Conservation (phyloP, 2,113 vertebrate genomes). For the Limnothrissa miodon region DNA sequence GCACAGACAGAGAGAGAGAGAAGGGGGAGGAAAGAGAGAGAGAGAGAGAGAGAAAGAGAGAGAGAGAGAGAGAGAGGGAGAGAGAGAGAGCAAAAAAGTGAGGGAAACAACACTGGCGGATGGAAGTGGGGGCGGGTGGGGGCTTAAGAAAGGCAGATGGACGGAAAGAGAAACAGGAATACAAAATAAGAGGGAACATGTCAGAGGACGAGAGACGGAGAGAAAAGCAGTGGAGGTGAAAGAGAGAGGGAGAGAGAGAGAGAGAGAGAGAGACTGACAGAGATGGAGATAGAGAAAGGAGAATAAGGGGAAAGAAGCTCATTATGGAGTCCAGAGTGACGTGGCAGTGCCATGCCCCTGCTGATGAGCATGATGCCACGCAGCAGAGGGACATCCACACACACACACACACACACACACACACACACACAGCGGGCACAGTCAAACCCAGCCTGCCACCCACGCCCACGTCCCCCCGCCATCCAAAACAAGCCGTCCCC, state of each 20-base stretch:
- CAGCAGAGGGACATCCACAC: conserved; percentile 22
- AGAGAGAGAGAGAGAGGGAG: conserved; percentile 36
- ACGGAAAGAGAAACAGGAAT: conserved; percentile 39
- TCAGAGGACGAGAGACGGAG: conserved; percentile 27
- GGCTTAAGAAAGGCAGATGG: conserved; percentile 34
- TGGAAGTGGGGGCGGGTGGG: conserved; percentile 28
- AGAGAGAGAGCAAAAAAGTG: conserved; percentile 66
- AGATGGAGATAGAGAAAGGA: background rate
- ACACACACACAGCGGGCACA: conserved; percentile 34
- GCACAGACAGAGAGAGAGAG: conserved; percentile 65
- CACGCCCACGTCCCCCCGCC: conserved; percentile 33
- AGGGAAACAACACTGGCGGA: conserved; percentile 52
- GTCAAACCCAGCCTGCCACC: conserved; percentile 47
- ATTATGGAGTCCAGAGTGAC: conserved; percentile 55
- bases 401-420: conserved; percentile 18
- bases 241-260: conserved; percentile 64
- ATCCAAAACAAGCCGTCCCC: conserved; percentile 55
- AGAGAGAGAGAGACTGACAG: conserved; percentile 27
- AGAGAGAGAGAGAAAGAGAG: conserved; percentile 59
- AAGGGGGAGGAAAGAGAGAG: conserved; percentile 64
- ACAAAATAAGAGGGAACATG: conserved; percentile 53
- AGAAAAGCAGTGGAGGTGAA: conserved; percentile 64
- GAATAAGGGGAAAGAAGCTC: conserved; percentile 38
- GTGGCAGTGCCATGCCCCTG: conserved; percentile 37
- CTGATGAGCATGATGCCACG: conserved; percentile 50